Base-by-base conservation (phyloP, 2,888 invertebrate species). In the Sylvicola cinctus region DNA sequence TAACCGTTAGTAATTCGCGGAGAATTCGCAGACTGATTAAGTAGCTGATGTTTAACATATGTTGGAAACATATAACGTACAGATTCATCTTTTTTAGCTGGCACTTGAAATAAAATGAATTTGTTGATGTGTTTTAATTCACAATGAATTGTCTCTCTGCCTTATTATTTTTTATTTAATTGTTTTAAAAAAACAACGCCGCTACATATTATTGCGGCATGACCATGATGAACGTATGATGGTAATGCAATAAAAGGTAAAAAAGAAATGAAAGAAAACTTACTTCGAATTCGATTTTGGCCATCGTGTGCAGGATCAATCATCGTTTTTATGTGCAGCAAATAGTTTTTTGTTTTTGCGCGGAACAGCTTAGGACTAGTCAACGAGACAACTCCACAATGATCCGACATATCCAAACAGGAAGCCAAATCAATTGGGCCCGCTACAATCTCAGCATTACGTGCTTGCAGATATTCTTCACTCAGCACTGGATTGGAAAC, bases 391-490 rank as follows among this genome's bases (percentile, higher is more conserved):
- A 76, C 72, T 4, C 90, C 91, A 11, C 77, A 72, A 48, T 80
- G 78, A 46, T 81, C 85, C 2, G 83, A 78, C 37, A 88, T 52
- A 54, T 91, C 90, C 39, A 90, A 63, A 41, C 79, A 79, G 0
- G 79, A 71, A 3, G 77, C 71, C 13, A 91, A 60, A 49, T 80
- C 71, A 31, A 90, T 65, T 2, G 91, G 91, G 1, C 91, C 91
- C 11, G 87, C 88, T 30, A 91, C 58, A 38, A 91, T 78, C 51
- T 90, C 87, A 1, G 87, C 84, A 50, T 88, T 84, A 49, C 88
- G 84, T 5, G 79, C 75, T 44, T 79, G 72, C 32, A 85, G 61
- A 54, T 85, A 90, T 54, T 83, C 81, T 42, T 70, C 76, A 13
- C 74, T 75, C 29, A 73, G 66, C 1, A 81, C 77, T 1, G 81